A percentile compares a stretch with the other conserved stretches of the same genome.
These are phyloP conservation scores for Columba janthina DNA, from an alignment of 2,113 vertebrate genomes.

Conservation along the genomic window DNA sequence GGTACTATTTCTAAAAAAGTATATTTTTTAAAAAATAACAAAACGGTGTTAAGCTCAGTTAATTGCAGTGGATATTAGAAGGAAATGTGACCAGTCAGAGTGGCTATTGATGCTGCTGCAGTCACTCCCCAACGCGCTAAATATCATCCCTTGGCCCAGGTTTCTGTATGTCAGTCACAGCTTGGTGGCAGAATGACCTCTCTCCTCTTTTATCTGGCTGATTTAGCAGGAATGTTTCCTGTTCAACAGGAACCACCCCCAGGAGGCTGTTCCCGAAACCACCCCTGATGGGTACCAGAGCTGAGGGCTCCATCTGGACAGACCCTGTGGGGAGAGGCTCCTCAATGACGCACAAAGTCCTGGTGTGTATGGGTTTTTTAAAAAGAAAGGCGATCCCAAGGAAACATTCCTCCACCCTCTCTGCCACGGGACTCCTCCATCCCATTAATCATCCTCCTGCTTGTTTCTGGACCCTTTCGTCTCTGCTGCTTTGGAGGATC, in stretches of 20 bases:
- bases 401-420: not conserved
- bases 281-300: too few relatives aligned
- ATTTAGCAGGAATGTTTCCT: not conserved
- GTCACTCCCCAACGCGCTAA: accelerated
- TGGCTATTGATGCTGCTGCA: accelerated
- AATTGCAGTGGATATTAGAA: not conserved
- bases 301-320: not conserved
- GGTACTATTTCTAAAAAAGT: not conserved
- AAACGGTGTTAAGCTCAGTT: not conserved
- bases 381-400: not conserved
- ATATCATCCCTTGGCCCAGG: accelerated
- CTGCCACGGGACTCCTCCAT: not conserved
- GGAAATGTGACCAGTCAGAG: not conserved
- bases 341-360: not conserved
- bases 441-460: not conserved
- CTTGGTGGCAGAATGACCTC: not conserved
- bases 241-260: not conserved
- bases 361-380: accelerated
- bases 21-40: not conserved
- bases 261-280: too few relatives aligned
- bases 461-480: not conserved
- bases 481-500: not conserved
- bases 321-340: not conserved
- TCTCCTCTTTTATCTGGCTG: not conserved
- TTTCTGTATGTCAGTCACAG: too few relatives aligned